Percentiles rank a stretch among this genome's conserved stretches.
These are phyloP conservation scores for Thamnophis elegans DNA, from an alignment of 2,797 vertebrate species.

Conservation along the genomic window DNA sequence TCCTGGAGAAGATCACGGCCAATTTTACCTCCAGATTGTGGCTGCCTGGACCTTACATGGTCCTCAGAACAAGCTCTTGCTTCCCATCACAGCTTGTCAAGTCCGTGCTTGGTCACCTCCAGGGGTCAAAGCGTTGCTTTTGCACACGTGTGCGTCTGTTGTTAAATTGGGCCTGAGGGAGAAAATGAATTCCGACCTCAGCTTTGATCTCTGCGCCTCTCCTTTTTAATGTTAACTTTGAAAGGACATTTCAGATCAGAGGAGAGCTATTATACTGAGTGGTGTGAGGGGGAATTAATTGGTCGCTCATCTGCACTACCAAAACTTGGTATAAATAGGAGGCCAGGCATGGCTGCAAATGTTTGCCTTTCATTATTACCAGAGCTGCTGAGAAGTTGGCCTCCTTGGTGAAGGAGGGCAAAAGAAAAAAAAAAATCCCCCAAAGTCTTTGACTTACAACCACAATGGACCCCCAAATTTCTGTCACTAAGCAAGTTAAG, in stretches of 20 bases:
- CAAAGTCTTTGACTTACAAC: not conserved
- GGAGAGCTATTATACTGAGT: constrained; percentile 24
- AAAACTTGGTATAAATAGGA: constrained; percentile 35
- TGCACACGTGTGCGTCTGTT: constrained; percentile 31
- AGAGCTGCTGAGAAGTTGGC: not conserved
- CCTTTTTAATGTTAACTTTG: constrained; percentile 44
- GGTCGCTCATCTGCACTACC: constrained; percentile 39
- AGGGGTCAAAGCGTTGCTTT: constrained; percentile 43
- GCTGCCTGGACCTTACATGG: not conserved
- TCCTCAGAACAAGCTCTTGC: constrained; percentile 6
- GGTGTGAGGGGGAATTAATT: constrained; percentile 53
- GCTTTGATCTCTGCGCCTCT: constrained; percentile 50
- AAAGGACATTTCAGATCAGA: constrained; percentile 30
- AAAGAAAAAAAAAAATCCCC: not conserved
- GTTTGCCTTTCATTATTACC: not conserved
- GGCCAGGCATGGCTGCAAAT: not conserved
- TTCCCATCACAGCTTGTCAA: not conserved
- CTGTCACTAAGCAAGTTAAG: not conserved
- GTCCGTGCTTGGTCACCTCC: not conserved
- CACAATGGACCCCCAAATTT: too few species aligned
- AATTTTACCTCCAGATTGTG: not conserved
- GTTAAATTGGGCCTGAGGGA: constrained; percentile 44
- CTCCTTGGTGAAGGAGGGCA: not conserved
- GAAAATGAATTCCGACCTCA: constrained; percentile 50
- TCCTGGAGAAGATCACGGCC: not conserved